These are phyloP conservation scores for Apis laboriosa DNA, from an alignment of 1,140 invertebrate species.

Conservation along the genomic window DNA sequence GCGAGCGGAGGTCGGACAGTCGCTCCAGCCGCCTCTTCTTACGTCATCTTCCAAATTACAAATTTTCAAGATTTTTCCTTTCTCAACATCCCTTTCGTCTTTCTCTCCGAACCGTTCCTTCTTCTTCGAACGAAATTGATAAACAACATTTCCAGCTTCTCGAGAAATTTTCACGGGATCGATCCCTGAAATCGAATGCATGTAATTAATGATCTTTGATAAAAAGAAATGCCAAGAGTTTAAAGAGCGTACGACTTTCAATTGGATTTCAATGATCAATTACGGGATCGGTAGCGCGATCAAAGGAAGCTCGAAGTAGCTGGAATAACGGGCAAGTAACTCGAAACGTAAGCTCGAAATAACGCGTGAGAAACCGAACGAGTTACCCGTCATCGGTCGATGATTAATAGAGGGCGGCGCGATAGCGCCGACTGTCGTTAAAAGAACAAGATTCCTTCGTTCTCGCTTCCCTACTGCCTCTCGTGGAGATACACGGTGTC, in stretches of 20 bases:
- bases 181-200: too few relatives aligned
- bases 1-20: conserved; percentile 55
- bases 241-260: conserved; percentile 38
- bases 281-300: conserved; percentile 35
- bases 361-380: conserved; percentile 60
- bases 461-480: conserved; percentile 26
- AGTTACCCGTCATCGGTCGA: conserved; percentile 56
- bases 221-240: conserved; percentile 8
- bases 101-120: too few relatives aligned
- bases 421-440: conserved; percentile 55
- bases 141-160: too few relatives aligned
- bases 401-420: conserved; percentile 67
- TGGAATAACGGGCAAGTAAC: conserved; percentile 35
- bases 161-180: too few relatives aligned
- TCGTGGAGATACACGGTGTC: conserved; percentile 56
- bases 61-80: conserved; percentile 67
- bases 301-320: conserved; percentile 48
- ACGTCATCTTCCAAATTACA: conserved; percentile 75
- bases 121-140: too few relatives aligned
- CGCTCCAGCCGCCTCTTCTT: conserved; percentile 50
- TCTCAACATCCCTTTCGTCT: conserved; percentile 46
- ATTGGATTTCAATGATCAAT: conserved; percentile 46
- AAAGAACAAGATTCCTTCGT: conserved; percentile 54
- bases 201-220: conserved; percentile 46
- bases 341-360: conserved; percentile 52